Base-by-base conservation (phyloP, 2,113 vertebrate species). In the Vanacampus margaritifer region DNA sequence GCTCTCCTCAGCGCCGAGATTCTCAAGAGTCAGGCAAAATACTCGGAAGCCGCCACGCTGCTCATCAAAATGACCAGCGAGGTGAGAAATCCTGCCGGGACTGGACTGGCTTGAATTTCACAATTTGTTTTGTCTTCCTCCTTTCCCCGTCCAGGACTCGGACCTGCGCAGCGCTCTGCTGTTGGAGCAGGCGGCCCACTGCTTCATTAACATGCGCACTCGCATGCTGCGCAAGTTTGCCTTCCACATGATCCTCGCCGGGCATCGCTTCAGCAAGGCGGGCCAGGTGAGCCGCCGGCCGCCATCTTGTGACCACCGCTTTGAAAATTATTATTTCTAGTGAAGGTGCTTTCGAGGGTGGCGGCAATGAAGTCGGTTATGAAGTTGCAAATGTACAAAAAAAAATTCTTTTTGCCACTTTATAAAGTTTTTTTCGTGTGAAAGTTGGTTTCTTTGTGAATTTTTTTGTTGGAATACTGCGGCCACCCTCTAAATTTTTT, bases 221-320 rank as follows among this genome's bases (percentile, higher is more conserved):
- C 97, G 97, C 4, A 98, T 99, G 96, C 95, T 98, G 86, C 94
- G 97, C 71, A 99, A 99, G 83, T 99, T 98, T 43, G 97, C 97
- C 0, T 99, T 99, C 91, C 95, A 99, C 64, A 98, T 98, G 97
- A 98, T 99, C 84, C 4, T 99, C 79, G 95, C 97, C 63, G 97
- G 97, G 54, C 97, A 98, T 83, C 93, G 97, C 23, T 99, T 95
- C 89, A 97, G 96, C 90, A 99, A 99, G 93, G 97, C 97, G 60
- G 95, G 94, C 26, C 97, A 99, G 93, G 97, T 99, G 59, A 84
- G 75, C 16, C 56, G 4, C 14, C 54, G 12, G n/a, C n/a, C n/a
- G 21, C 21, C 28, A 32, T 32, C 28, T 32, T 32, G 28, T 32
- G 28, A 32, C 28, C 28, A 32, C n/a, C n/a, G n/a, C n/a, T n/a